Base-by-base conservation (phyloP, 2,888 invertebrate genomes). In the Sesamia inferens region DNA sequence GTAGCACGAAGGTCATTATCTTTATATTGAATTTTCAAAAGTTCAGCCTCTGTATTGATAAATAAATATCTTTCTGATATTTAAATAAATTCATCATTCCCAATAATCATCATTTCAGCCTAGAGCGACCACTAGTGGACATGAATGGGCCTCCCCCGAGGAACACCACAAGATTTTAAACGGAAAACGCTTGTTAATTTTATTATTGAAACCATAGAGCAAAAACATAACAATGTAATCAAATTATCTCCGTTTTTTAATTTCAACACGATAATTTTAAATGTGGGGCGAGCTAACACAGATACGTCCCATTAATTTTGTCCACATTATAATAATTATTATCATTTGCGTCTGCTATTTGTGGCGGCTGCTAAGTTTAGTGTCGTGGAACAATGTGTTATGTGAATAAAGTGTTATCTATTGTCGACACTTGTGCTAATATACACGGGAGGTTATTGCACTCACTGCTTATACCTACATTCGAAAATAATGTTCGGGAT, bases 371-470 rank as follows among this genome's bases (percentile, higher is more conserved):
- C 55, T n/a, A 63, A 58, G 68, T 79, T 68, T 83, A 78, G 83
- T 81, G 58, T 59, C 57, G 74, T 64, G 61, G 54, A 66, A 85
- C 79, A 79, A 82, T 76, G 68, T 42, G 57, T 22, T 61, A 51
- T 71, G 44, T 66, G 69, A 68, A 59, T 71, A 48, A 67, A 71
- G 31, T 67, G 55, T 71, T 66, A 73, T 78, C 76, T 71, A 55
- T 79, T 68, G 61, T 24, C 24, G 74, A 64, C 85, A 86, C 78
- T 86, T 87, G 83, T 86, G 82, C 88, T 82, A 88, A 87, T 82
- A 79, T 66, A 22, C 67, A 57, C 59, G 47, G n/a, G 51, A 68
- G 85, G 77, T 86, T 79, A 80, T 71, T 85, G 84, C 72, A 79
- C 87, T 77, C 42, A 8, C 39, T 48, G 68, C 59, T 13, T 66